A percentile compares a stretch with the other conserved stretches of the same genome.
Evolutionary conservation across 2,113 vertebrate species (phyloP).

Genomic region (Boleophthalmus pectinirostris): DNA sequence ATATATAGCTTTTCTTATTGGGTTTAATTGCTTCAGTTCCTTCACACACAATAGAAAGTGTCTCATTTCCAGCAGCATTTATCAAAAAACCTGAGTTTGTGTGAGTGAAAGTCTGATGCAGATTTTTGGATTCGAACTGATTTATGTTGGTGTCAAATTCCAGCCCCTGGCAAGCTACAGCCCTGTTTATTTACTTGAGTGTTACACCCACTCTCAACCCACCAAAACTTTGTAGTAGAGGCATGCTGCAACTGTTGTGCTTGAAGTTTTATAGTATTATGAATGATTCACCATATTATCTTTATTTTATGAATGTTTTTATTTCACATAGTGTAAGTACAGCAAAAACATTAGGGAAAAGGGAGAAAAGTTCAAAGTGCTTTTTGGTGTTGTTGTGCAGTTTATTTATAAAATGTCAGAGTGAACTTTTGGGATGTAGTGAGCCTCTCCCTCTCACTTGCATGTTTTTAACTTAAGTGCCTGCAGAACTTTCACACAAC

Average conservation of each 20-base stretch:
- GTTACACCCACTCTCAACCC: constrained; percentile 27
- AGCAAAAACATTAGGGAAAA: neutral
- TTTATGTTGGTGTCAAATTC: constrained; percentile 40
- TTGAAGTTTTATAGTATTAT: neutral
- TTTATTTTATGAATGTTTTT: neutral
- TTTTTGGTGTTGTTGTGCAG: constrained; percentile 4
- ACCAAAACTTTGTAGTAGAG: constrained; percentile 16
- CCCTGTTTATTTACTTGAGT: constrained; percentile 58
- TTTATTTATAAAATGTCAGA: constrained; percentile 6
- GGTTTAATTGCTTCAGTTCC: neutral
- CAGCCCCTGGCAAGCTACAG: constrained; percentile 58
- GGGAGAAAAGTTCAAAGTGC: neutral
- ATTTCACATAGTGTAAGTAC: neutral
- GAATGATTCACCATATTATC: constrained; percentile 10
- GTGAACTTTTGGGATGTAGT: constrained; percentile 3
- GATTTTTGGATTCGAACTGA: constrained; percentile 26
- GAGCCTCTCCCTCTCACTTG: neutral
- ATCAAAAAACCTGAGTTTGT: constrained; percentile 27
- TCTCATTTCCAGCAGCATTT: constrained; percentile 17
- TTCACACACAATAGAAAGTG: constrained; percentile 11
- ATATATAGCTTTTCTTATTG: neutral
- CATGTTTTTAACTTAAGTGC: neutral
- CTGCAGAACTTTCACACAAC: neutral
- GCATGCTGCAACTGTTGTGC: neutral
- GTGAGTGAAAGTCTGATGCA: constrained; percentile 16